Percentiles rank a stretch among this genome's conserved stretches.
Conservation (phyloP, 2,888 invertebrate genomes). For the Sepioteuthis lessoniana region DNA sequence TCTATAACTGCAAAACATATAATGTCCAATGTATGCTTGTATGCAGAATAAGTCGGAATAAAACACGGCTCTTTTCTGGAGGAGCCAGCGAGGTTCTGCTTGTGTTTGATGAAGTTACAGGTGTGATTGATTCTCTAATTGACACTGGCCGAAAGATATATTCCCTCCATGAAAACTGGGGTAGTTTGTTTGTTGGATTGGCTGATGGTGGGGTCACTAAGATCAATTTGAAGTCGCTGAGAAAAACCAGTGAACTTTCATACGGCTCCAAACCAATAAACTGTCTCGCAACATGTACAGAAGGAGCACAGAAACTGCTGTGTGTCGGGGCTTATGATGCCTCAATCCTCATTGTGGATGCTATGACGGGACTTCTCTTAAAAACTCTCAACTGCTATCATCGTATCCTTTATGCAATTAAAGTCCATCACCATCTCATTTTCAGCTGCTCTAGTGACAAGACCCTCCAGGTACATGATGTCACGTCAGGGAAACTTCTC, state of each 20-base stretch:
- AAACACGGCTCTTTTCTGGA: background rate
- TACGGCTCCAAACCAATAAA: slow-evolving; percentile 37
- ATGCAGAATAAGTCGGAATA: background rate
- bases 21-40: slow-evolving; percentile 43
- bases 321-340: slow-evolving; percentile 46
- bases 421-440: slow-evolving; percentile 14
- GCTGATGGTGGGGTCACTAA: slow-evolving; percentile 23
- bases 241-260: background rate
- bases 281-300: slow-evolving; percentile 35
- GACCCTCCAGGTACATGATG: background rate
- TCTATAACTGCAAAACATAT: background rate
- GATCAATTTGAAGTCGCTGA: slow-evolving; percentile 1
- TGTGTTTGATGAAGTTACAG: background rate
- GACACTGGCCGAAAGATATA: background rate
- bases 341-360: slow-evolving; percentile 24
- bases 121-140: background rate
- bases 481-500: background rate
- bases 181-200: background rate
- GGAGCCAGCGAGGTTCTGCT: background rate
- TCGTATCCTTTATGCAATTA: slow-evolving; percentile 25
- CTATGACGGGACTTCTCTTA: slow-evolving; percentile 17
- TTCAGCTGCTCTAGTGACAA: slow-evolving; percentile 36
- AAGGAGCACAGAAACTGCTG: background rate
- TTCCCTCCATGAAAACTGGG: slow-evolving; percentile 37
- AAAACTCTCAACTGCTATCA: background rate